Evolutionary conservation across 2,113 vertebrate species (phyloP), one percentile per base, ranked within the genome.

Genomic region (Cygnus atratus): DNA sequence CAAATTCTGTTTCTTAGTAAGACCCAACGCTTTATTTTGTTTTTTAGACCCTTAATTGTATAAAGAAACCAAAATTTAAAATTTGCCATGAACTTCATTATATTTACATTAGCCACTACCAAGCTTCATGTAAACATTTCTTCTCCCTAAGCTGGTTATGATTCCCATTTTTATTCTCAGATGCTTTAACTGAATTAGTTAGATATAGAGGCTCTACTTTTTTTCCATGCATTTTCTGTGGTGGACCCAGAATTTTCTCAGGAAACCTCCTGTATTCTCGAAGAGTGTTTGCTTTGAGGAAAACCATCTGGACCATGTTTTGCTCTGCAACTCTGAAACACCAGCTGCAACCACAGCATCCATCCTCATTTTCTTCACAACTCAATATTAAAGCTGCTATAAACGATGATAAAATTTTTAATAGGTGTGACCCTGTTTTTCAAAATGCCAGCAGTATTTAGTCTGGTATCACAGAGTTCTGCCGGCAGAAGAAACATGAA

Each of bases 401-500:
- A 84, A 67, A 52, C 7, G n/a, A 55, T 0, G 0, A 33, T 0
- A 2, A 29, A 59, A 35, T 58, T 66, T n/a, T 61, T 1, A 1
- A 33, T 31, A 46, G 21, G 11, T 7, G 1, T 14, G 65, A 28
- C 39, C 18, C 24, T 57, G 7, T 70, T 54, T 31, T 59, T 15
- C 33, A 14, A 8, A 0, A 3, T 14, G 11, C 17, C 0, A 0
- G 11, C 0, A 0, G 12, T 8, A 37, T 75, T 83, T 55, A 33
- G 65, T 52, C 33, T 22, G 6, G 7, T 4, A 12, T 17, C 59
- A 50, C 0, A 0, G 67, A 75, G 46, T 5, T 55, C 37, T 1
- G 0, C 2, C 2, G 16, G 31, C 48, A n/a, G 20, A 20, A 50
- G 59, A 12, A 57, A 52, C 0, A 0, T 0, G 6, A 62, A 4